Evolutionary conservation across 2,888 invertebrate species (phyloP).

Genomic region (Hermaeophaga mercurialis): DNA sequence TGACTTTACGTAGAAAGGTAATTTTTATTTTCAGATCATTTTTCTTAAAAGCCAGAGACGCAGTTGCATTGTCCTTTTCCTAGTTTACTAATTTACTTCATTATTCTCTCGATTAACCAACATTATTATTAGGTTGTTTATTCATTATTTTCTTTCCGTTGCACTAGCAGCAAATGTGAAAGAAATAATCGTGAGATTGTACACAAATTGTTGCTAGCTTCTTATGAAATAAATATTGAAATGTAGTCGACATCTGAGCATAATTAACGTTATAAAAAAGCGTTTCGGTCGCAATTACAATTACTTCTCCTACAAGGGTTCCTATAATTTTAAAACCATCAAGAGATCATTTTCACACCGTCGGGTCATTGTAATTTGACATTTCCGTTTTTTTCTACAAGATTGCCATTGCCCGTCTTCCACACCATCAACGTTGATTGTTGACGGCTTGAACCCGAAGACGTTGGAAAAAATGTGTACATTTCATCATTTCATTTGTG

Average conservation of each 20-base stretch:
- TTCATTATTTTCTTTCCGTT: background rate
- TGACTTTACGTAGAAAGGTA: too few species aligned
- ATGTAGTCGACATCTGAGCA: conserved; percentile 15
- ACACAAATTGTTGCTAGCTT: conserved; percentile 1
- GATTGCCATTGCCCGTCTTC: conserved; percentile 47
- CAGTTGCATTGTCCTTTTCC: too few species aligned
- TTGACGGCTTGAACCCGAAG: conserved; percentile 7
- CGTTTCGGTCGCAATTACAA: conserved; percentile 32
- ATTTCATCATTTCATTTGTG: conserved; percentile 13
- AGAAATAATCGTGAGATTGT: conserved; percentile 6
- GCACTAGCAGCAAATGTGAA: background rate
- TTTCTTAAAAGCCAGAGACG: too few species aligned
- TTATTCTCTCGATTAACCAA: too few species aligned
- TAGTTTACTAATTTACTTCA: too few species aligned
- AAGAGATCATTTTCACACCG: conserved; percentile 57
- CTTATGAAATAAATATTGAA: conserved; percentile 20
- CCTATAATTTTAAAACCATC: conserved; percentile 57
- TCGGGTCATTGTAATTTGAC: conserved; percentile 55
- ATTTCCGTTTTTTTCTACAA: conserved; percentile 57
- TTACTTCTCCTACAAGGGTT: conserved; percentile 28
- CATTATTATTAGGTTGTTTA: too few species aligned
- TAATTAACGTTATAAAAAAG: conserved; percentile 24
- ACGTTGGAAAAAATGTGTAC: conserved; percentile 4
- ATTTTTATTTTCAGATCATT: too few species aligned
- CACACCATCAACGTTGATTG: conserved; percentile 21